Evolutionary conservation across 2,888 invertebrate species (phyloP), one percentile per base, ranked within the genome.

Genomic region (Spialia ferax): DNA sequence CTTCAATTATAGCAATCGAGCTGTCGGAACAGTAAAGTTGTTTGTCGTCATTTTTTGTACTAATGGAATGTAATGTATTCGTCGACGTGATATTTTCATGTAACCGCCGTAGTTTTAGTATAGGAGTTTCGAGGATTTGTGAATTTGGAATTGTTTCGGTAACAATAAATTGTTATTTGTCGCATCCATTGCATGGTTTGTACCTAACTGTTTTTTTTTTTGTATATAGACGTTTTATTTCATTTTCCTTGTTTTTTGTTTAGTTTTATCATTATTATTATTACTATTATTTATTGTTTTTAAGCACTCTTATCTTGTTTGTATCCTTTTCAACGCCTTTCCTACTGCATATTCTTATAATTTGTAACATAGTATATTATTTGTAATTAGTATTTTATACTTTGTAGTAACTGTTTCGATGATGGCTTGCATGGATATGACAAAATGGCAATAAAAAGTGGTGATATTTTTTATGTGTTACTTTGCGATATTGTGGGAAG

Each of bases 41-140:
- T 55, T n/a, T 55, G 55, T 42, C 38, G 55, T 70, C 70, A 77
- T 83, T 87, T n/a, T 80, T 86, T 79, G 74, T 81, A 80, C 77
- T 79, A 89, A 90, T 79, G 79, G 83, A 86, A 84, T 85, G 81
- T 85, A 85, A 84, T 89, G 87, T 89, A 89, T 89, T 89, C 88
- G 84, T 83, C 83, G 78, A 82, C 86, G 91, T 91, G 91, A 91
- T 91, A 91, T 92, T 90, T 89, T 87, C 83, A 81, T 87, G 83
- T 88, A 89, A 87, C 82, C 85, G 86, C 81, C 73, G 78, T 85
- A 85, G 84, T 68, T 62, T 74, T 81, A 80, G 74, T 71, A 70
- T 79, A 79, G 77, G 70, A 26, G 57, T 70, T 75, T 73, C 38
- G 50, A 48, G 48, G 56, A 57, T 76, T 77, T 78, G 77, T 63